Evolutionary conservation across 2,797 vertebrate genomes (phyloP), one percentile per base, ranked within the genome.

Genomic region (Platyrinchus mystaceus): DNA sequence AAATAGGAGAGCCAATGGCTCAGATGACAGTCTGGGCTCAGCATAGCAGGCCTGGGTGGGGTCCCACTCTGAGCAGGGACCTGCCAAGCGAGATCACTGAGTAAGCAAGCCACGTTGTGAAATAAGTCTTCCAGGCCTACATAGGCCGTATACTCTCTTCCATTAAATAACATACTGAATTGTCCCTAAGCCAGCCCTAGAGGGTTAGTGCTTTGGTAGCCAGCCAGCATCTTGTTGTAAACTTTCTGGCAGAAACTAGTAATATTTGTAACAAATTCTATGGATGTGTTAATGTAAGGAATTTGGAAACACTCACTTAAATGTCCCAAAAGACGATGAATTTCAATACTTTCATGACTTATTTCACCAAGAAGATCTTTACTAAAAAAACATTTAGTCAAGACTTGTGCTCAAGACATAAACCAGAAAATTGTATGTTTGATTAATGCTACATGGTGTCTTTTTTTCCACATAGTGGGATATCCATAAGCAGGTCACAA

Each of bases 221-320:
- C 27, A 9, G 90, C 90, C 94, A 95, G 77, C 18, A 47, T 76
- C 74, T 84, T 82, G 52, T 81, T 90, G 44, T 55, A 74, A 93
- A 84, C 39, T 83, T 70, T 84, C 93, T 95, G 76, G 84, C 87
- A 83, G 37, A 92, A 76, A 74, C 30, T 36, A 71, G 46, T 66
- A 90, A 66, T 89, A 71, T 80, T 79, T 91, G 44, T 79, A 91
- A 78, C 90, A 95, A 93, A 87, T 84, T 67, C 86, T 94, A 41
- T 58, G 87, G 88, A 81, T 84, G 53, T 75, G 44, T 56, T 95
- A 84, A 95, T 3, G 7, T 73, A 92, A 59, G 60, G 79, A 95
- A 78, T 85, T 91, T 96, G 80, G 84, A 80, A 96, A 69, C 41
- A n/a, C 49, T 95, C 6, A 2, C 30, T 90, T 52, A 78, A 64